Evolutionary conservation across 1,140 invertebrate genomes (phyloP), one percentile per base, ranked within the genome.

Genomic region (Amyelois transitella): DNA sequence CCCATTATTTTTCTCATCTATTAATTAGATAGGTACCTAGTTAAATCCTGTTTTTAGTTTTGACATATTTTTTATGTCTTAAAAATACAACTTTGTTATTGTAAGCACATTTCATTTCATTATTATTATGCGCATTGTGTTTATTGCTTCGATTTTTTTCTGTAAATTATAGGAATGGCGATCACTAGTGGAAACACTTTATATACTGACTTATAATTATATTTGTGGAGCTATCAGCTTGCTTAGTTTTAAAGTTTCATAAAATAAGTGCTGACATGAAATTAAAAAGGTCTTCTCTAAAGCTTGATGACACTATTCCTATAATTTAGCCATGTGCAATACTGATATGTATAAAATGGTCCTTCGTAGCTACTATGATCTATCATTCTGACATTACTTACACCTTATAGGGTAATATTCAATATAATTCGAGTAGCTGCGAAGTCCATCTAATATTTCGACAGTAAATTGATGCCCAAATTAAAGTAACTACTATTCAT

Each of bases 381-480:
- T 28, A n/a, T n/a, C n/a, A 14, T n/a, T 17, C 7, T 28, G 18
- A 2, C 18, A 12, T 28, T 28, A 38, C 1, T 45, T 45, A n/a
- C 20, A 49, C 18, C 17, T 7, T 17, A 51, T 8, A 20, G 20
- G n/a, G n/a, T n/a, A 20, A 43, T 20, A 43, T 20, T 18, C 14
- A 28, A 50, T 12, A 49, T 48, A 55, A 25, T 17, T 51, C 20
- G 64, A 66, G 53, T 61, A 70, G 63, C 67, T 72, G 65, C 45
- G 60, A 67, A 64, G 59, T 55, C 49, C 43, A 43, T 59, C 51
- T 64, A 62, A 66, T 43, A 64, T 51, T 56, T 49, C 5, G 61
- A 58, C 60, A 64, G 44, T 66, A 68, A 19, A 67, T 77, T 73
- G 66, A 77, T 84, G 83, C 79, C 83, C 83, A 84, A 86, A 84